Conservation (phyloP, 2,113 vertebrate genomes). For the Myrmecobius fasciatus region DNA sequence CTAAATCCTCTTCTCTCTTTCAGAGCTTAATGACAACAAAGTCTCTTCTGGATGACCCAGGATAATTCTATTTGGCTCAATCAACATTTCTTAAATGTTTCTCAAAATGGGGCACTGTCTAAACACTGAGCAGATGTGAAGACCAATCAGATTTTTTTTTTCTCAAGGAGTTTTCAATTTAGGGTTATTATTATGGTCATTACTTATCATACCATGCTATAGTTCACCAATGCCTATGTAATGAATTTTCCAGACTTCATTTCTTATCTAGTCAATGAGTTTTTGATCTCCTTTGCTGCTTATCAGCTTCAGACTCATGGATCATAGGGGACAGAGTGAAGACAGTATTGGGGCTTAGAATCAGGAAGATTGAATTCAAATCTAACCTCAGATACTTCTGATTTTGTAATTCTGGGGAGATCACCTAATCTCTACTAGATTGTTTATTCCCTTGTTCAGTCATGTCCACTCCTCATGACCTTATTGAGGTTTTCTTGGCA, state of each 20-base stretch:
- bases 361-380: background rate
- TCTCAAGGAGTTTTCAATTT: background rate
- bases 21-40: background rate
- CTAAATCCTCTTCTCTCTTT: background rate
- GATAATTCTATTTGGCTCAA: background rate
- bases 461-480: no score
- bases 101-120: background rate
- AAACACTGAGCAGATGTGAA: background rate
- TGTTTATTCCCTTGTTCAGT: no score
- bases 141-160: background rate
- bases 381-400: background rate
- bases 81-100: background rate
- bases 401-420: background rate
- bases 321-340: background rate
- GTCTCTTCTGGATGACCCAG: background rate
- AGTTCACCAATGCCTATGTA: background rate
- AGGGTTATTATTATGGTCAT: background rate
- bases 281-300: no score
- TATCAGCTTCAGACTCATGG: no score
- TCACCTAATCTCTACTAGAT: background rate
- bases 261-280: no score
- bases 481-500: no score
- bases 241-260: no score
- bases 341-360: background rate
- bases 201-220: background rate